Conservation (phyloP, 1,140 invertebrate species). For the Lordiphosa mommai region DNA sequence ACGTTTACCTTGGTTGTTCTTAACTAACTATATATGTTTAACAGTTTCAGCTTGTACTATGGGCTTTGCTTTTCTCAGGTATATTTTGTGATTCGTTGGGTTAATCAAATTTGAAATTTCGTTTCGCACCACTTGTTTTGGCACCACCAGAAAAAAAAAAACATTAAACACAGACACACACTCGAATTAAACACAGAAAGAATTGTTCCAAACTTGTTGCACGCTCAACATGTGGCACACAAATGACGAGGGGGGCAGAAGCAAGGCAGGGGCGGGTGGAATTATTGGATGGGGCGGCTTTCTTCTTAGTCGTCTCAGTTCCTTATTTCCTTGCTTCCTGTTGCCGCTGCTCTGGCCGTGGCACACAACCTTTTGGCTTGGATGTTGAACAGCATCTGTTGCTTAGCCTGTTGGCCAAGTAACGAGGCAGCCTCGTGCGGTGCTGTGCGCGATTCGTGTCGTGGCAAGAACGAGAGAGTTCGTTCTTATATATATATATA, state of each 20-base stretch:
- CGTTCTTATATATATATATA: conserved; percentile 6
- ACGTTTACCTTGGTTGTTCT: too few species aligned
- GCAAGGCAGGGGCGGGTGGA: not conserved
- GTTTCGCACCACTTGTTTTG: not conserved
- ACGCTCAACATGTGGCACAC: conserved; percentile 15
- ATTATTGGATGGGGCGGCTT: not conserved
- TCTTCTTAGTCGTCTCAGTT: conserved; percentile 2
- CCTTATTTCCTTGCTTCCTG: not conserved
- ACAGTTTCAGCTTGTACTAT: not conserved
- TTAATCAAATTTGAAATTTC: not conserved
- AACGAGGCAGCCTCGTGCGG: conserved; percentile 47
- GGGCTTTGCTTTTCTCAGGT: not conserved
- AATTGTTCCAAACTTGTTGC: conserved; percentile 34
- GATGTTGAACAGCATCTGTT: conserved; percentile 75
- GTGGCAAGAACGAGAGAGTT: not conserved
- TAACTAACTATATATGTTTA: too few species aligned
- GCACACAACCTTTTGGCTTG: conserved; percentile 66
- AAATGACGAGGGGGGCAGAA: not conserved
- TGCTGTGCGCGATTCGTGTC: conserved; percentile 1
- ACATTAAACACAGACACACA: not conserved
- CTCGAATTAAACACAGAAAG: not conserved
- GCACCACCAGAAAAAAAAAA: not conserved
- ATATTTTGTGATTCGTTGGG: not conserved
- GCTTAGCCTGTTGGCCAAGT: conserved; percentile 49
- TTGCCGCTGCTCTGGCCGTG: conserved; percentile 13